These are phyloP conservation scores for Argyrosomus regius DNA, from an alignment of 2,797 vertebrate genomes.

Conservation along the genomic window DNA sequence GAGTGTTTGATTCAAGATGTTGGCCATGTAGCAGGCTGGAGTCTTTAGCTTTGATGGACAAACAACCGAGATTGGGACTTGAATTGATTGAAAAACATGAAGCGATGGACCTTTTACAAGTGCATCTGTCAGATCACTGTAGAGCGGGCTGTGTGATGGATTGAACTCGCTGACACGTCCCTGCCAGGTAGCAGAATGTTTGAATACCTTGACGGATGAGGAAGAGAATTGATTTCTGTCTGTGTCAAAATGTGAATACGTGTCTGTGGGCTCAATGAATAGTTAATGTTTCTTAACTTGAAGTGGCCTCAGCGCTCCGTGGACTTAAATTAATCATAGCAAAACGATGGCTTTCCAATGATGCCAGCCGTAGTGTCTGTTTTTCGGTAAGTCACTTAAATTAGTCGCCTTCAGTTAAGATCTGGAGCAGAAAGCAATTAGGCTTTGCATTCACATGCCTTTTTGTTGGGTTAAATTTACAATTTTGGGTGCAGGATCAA, in stretches of 20 bases:
- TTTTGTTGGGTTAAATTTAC: constrained; percentile 88
- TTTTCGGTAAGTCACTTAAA: constrained; percentile 75
- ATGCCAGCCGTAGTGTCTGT: constrained; percentile 55
- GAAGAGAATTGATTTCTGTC: constrained; percentile 75
- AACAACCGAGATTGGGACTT: constrained; percentile 68
- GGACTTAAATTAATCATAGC: constrained; percentile 59
- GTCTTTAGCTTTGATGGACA: constrained; percentile 73
- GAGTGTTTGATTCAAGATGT: constrained; percentile 59
- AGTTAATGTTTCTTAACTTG: constrained; percentile 63
- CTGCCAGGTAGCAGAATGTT: constrained; percentile 76
- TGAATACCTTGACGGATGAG: constrained; percentile 76
- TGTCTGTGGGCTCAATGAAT: constrained; percentile 59
- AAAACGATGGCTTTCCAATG: constrained; percentile 41
- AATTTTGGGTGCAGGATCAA: constrained; percentile 83
- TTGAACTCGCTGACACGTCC: constrained; percentile 70
- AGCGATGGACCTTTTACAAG: constrained; percentile 75
- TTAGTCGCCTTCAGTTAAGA: constrained; percentile 87
- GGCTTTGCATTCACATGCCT: constrained; percentile 86
- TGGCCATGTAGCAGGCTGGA: constrained; percentile 54
- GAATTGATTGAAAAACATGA: constrained; percentile 81
- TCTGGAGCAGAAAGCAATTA: constrained; percentile 89
- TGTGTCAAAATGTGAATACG: constrained; percentile 66
- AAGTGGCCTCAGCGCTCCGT: not conserved
- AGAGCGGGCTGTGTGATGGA: constrained; percentile 69
- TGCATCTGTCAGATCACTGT: constrained; percentile 74